These are phyloP conservation scores for Lampris megalopsis DNA, from an alignment of 2,113 vertebrate genomes.

Conservation along the genomic window DNA sequence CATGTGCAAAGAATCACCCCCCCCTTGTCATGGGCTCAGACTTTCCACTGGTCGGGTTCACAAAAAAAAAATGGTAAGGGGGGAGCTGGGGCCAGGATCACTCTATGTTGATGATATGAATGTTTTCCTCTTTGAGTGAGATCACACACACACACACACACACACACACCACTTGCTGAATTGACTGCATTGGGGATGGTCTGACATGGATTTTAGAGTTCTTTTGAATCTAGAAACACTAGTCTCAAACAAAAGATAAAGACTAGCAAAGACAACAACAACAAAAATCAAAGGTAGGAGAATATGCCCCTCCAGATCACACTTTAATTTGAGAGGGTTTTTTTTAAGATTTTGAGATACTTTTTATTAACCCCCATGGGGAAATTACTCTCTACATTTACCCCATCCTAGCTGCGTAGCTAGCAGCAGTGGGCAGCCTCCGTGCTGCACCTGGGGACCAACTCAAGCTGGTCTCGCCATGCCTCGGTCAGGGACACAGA, in stretches of 20 bases:
- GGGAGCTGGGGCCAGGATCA: conserved; percentile 50
- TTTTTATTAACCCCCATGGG: no score
- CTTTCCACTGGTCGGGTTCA: conserved; percentile 66
- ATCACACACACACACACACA: conserved; percentile 53
- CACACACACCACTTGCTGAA: conserved; percentile 31
- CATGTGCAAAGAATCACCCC: conserved; percentile 63
- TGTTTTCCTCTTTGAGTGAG: conserved; percentile 74
- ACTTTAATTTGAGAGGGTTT: conserved; percentile 28
- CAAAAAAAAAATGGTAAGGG: conserved; percentile 14
- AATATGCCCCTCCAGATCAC: conserved; percentile 37
- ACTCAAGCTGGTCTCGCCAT: no score
- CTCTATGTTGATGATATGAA: conserved; percentile 74
- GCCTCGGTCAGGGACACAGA: no score
- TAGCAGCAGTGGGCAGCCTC: no score
- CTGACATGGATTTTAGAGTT: conserved; percentile 47
- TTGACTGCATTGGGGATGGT: conserved; percentile 40
- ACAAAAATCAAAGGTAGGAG: conserved; percentile 68
- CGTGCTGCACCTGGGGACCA: no score
- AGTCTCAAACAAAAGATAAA: conserved; percentile 45
- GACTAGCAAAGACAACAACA: conserved; percentile 28
- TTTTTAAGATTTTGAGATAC: no score
- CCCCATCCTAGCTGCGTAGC: no score
- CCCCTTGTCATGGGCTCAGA: conserved; percentile 60
- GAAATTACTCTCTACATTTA: no score
- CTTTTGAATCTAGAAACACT: conserved; percentile 69